Evolutionary conservation across 92 coral and sea anemone species (phyloP), one percentile per base, ranked within the genome.

Genomic region (Phenganax subtilis): DNA sequence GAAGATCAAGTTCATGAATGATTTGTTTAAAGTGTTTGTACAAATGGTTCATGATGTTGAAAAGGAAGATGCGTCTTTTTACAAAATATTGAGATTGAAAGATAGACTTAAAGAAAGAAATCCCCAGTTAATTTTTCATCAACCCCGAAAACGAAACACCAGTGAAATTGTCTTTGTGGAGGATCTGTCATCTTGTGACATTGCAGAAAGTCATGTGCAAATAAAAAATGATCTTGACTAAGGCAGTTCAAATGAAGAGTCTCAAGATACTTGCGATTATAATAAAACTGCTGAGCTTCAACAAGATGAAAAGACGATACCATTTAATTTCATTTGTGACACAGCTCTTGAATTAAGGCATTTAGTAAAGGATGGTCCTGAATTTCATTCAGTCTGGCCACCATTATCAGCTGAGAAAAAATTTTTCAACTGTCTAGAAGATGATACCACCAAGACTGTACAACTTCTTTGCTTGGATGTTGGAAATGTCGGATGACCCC

Each of bases 191-290:
- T 37, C 12, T 37, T 10, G 75, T 71, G 75, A 37, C 10, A 20
- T 71, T 71, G 75, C 75, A 47, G 75, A 71, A 37, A 71, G 75
- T 69, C 52, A 30, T 69, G 53, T 69, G 53, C 75, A 27, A 69
- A 9, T 27, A 3, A 61, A 17, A 64, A 64, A 28, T 64, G 1
- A 64, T 71, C 27, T 51, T 31, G 75, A 71, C 75, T 37, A 2
- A 9, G 30, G 30, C 52, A 30, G 30, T 59, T 59, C 52, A 30
- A 69, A 12, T 27, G 75, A 69, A 30, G 30, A 69, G 31, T 69
- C 44, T 27, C 75, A 69, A 69, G 53, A 69, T 59, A 1, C 65
- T 59, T 59, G 65, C 7, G 65, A 59, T 59, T 14, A 59, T 59
- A 59, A 59, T 14, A 25, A 59, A 59, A 59, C 65, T 25, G n/a